phyloP scores from a whole-genome alignment of 2,888 invertebrate genomes.

The Ctenicera cuprea region DNA sequence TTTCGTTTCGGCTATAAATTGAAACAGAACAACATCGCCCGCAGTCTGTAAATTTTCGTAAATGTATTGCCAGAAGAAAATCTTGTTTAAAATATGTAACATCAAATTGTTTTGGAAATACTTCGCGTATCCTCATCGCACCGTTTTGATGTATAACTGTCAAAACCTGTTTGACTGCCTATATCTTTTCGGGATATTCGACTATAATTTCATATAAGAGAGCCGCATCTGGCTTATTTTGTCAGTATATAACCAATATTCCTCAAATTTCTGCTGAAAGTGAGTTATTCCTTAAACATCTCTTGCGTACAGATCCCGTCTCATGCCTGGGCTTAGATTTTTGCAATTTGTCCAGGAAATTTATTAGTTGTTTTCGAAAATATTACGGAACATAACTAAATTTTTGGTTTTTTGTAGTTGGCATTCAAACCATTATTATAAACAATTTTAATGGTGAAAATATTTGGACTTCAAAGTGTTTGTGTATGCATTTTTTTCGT shows the following conservation, averaged over 20 bases:
- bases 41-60: conserved; percentile 23
- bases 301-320: too few relatives aligned
- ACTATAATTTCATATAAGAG: neutral
- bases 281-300: neutral
- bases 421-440: too few relatives aligned
- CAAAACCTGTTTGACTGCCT: conserved; percentile 15
- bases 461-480: too few relatives aligned
- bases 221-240: conserved; percentile 3
- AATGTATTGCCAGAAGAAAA: conserved; percentile 9
- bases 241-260: conserved; percentile 14
- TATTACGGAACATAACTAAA: too few relatives aligned
- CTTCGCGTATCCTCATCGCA: neutral
- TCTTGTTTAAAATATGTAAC: conserved; percentile 21
- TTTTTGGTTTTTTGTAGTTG: too few relatives aligned
- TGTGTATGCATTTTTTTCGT: too few relatives aligned
- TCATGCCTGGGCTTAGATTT: neutral
- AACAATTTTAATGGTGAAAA: too few relatives aligned
- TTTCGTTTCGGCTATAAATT: conserved; percentile 17
- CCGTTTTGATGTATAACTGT: conserved; percentile 6
- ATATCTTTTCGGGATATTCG: conserved; percentile 12
- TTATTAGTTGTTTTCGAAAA: too few relatives aligned
- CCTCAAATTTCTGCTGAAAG: neutral
- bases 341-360: neutral
- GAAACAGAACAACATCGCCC: conserved; percentile 7
- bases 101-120: conserved; percentile 5